A percentile compares a stretch with the other conserved stretches of the same genome.
phyloP scores from a whole-genome alignment of 2,797 vertebrate genomes.

The Pipistrellus kuhlii region DNA sequence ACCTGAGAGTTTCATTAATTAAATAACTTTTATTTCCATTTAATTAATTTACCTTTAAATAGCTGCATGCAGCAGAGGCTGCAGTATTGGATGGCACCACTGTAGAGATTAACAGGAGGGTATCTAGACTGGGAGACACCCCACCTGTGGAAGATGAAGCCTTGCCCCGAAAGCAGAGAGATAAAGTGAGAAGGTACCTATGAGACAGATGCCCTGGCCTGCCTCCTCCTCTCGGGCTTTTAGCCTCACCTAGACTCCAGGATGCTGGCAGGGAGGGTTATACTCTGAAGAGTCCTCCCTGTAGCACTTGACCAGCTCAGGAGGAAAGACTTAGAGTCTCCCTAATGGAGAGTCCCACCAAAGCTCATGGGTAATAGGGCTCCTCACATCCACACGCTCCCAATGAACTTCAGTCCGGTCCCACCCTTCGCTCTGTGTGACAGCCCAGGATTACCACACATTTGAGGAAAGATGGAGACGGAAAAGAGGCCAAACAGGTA shows the following conservation, averaged over 20 bases:
- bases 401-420: no score
- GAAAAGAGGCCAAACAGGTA: not conserved
- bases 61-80: not conserved
- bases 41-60: constrained; percentile 3
- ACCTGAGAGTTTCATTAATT: not conserved
- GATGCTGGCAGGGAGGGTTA: not conserved
- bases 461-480: not conserved
- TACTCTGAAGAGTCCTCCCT: not conserved
- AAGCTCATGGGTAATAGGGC: no score
- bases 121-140: not conserved
- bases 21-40: not conserved
- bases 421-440: not conserved
- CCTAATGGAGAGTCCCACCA: not conserved
- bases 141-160: no score
- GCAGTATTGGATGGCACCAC: no score
- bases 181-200: not conserved
- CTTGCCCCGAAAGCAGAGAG: not conserved
- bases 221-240: not conserved
- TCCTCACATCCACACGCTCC: no score
- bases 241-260: not conserved
- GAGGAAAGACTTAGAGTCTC: not conserved
- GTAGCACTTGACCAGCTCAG: not conserved
- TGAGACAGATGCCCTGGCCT: not conserved
- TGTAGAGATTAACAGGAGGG: not conserved
- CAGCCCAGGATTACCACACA: not conserved